Conservation (phyloP, 2,888 invertebrate genomes). For the Agrilus cyanescens region DNA sequence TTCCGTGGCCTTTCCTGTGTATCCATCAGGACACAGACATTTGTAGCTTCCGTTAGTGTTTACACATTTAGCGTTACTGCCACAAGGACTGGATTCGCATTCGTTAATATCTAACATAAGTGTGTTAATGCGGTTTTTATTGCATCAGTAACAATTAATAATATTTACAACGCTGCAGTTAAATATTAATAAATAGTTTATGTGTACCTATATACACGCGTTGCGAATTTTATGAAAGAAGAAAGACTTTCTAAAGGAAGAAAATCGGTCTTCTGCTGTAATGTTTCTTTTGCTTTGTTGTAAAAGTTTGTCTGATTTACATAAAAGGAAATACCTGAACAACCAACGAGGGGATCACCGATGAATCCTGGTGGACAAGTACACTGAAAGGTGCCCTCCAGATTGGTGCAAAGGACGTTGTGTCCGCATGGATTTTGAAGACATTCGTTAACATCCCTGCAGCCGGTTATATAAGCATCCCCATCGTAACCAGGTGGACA, state of each 20-base stretch:
- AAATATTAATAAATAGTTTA: neutral
- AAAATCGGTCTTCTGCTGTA: constrained; percentile 35
- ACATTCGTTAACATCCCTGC: constrained; percentile 67
- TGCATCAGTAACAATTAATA: constrained; percentile 8
- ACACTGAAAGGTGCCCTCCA: constrained; percentile 69
- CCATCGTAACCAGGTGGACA: constrained; percentile 75
- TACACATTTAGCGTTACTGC: constrained; percentile 56
- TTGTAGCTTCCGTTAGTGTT: constrained; percentile 65
- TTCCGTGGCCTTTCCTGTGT: constrained; percentile 45
- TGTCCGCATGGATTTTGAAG: constrained; percentile 64
- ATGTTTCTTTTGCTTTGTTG: constrained; percentile 18
- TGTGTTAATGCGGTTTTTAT: neutral
- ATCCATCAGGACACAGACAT: constrained; percentile 63
- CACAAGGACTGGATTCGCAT: constrained; percentile 58
- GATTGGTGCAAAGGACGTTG: constrained; percentile 67
- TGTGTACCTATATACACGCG: neutral
- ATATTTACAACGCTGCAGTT: too few species aligned
- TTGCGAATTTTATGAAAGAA: constrained; percentile 10
- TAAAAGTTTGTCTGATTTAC: neutral
- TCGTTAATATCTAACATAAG: constrained; percentile 56
- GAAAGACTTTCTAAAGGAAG: constrained; percentile 31
- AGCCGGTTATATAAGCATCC: constrained; percentile 59
- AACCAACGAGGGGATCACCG: constrained; percentile 64
- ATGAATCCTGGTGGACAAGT: constrained; percentile 71
- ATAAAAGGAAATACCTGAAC: constrained; percentile 48